phyloP scores from a whole-genome alignment of 2,113 vertebrate genomes.

The Madoqua kirkii region DNA sequence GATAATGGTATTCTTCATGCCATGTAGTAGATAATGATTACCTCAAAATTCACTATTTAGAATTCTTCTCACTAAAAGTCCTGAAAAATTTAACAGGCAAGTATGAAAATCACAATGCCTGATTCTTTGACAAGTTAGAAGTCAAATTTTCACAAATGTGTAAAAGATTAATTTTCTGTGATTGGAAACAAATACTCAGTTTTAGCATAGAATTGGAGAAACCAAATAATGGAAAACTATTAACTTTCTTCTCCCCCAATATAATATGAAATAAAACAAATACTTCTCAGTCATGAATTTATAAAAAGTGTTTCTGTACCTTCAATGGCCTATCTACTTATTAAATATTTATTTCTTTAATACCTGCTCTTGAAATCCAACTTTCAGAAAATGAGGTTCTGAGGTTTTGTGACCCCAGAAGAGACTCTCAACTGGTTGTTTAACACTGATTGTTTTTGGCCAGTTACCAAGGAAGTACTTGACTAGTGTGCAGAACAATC shows the following conservation, averaged over 20 bases:
- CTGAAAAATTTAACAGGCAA: background rate
- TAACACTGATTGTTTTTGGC: background rate
- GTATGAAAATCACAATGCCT: background rate
- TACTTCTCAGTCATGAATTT: background rate
- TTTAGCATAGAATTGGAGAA: background rate
- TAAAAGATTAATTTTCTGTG: background rate
- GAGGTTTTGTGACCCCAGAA: background rate
- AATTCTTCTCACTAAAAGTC: background rate
- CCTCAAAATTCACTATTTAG: background rate
- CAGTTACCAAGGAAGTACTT: slow-evolving; percentile 1
- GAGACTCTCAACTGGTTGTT: background rate
- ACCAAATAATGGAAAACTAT: background rate
- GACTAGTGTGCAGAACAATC: background rate
- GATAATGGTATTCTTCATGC: background rate
- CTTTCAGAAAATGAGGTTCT: background rate
- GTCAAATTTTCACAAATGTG: background rate
- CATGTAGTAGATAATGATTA: background rate
- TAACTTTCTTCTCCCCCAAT: background rate
- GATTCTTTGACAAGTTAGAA: background rate
- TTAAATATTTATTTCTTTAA: background rate
- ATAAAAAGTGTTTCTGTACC: background rate
- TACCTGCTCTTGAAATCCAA: background rate
- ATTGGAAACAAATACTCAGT: background rate
- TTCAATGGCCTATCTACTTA: background rate
- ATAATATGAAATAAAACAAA: background rate